Evolutionary conservation across 2,888 invertebrate species (phyloP), one percentile per base, ranked within the genome.

Genomic region (Villa cingulata): DNA sequence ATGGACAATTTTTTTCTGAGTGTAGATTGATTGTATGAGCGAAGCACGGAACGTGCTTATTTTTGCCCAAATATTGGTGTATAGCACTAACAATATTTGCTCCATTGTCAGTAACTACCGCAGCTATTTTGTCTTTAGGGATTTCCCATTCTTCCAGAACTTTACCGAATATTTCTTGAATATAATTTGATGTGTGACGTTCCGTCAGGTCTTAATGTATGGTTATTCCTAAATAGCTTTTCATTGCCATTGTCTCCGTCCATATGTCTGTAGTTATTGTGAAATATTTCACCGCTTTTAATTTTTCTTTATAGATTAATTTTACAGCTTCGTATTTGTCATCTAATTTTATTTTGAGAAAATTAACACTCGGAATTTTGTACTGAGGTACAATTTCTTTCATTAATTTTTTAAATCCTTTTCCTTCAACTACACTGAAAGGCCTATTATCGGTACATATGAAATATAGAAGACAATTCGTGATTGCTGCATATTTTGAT

Each of bases 1-100:
- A n/a, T n/a, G n/a, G n/a, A n/a, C n/a, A n/a, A n/a, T n/a, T n/a
- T n/a, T n/a, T n/a, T n/a, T n/a, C n/a, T n/a, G n/a, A n/a, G n/a
- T n/a, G n/a, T n/a, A n/a, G 45, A 51, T 55, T 57, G 16, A 55
- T 32, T n/a, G 52, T 52, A 27, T 57, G 55, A 9, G 54, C 56
- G 34, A 55, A 53, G 41, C 56, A 58, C 27, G 50, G 23, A 18
- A 54, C 29, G 43, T 54, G 52, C 47, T 54, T 53, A 4, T 50
- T 41, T 15, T 43, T 41, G n/a, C 56, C 54, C 43, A 57, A 54
- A 16, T 15, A 36, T 16, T 51, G 45, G 10, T 34, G 43, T 10
- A 54, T 39, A 23, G 57, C 52, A 44, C 52, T 53, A 37, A 47
- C 48, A 10, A 57, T 55, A 43, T 57, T 57, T 2, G 54, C 51